phyloP scores from a whole-genome alignment of 2,888 invertebrate genomes.

The Noctua janthe region DNA sequence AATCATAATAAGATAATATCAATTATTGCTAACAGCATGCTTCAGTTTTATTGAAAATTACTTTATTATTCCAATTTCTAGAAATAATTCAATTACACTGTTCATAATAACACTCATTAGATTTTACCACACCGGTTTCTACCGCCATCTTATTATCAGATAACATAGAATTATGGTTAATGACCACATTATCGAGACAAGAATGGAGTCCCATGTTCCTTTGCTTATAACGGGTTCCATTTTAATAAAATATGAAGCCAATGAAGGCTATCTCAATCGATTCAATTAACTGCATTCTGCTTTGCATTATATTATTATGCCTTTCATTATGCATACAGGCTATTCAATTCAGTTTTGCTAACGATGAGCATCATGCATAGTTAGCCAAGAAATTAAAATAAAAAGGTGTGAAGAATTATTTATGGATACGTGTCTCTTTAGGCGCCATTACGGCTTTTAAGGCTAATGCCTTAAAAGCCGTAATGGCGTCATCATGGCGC shows the following conservation, averaged over 20 bases:
- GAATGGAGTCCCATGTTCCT: constrained; percentile 34
- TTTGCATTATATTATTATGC: constrained; percentile 53
- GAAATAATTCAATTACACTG: constrained; percentile 27
- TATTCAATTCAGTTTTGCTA: constrained; percentile 57
- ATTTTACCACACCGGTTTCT: constrained; percentile 24
- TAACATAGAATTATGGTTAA: constrained; percentile 45
- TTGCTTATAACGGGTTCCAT: constrained; percentile 35
- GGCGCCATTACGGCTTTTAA: constrained; percentile 33
- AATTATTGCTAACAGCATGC: not conserved
- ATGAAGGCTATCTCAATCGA: constrained; percentile 59
- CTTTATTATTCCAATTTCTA: constrained; percentile 10
- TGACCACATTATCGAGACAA: constrained; percentile 36
- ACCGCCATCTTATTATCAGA: constrained; percentile 15
- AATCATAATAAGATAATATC: not conserved
- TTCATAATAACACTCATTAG: constrained; percentile 21
- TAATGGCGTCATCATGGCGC: too few species aligned
- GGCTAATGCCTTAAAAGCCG: too few species aligned
- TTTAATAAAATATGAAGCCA: constrained; percentile 54
- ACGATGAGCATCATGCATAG: constrained; percentile 45
- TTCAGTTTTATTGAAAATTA: not conserved
- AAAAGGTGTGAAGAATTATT: constrained; percentile 63
- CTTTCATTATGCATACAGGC: constrained; percentile 49
- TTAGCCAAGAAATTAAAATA: constrained; percentile 42
- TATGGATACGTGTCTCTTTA: constrained; percentile 17
- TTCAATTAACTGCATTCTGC: constrained; percentile 57